These are phyloP conservation scores for Amyelois transitella DNA, from an alignment of 1,140 invertebrate species.

Conservation along the genomic window DNA sequence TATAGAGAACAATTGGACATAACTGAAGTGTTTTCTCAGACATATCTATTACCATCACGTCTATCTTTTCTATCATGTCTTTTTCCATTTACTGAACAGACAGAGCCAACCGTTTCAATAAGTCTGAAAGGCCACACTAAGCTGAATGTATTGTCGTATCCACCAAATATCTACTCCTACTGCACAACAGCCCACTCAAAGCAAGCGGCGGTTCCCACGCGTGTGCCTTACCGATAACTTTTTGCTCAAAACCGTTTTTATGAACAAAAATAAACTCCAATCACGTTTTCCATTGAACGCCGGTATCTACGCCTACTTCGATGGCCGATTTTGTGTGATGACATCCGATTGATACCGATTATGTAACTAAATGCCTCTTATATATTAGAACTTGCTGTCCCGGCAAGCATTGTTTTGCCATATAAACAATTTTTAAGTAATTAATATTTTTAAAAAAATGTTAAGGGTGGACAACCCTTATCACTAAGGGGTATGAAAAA, in stretches of 20 bases:
- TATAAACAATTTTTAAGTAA: too few species aligned
- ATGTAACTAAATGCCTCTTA: conserved; percentile 3
- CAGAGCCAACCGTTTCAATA: too few species aligned
- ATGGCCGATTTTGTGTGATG: conserved; percentile 16
- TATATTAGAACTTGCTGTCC: not conserved
- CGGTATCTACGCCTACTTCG: conserved; percentile 27
- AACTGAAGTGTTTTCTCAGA: too few species aligned
- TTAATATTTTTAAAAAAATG: too few species aligned
- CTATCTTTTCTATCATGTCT: too few species aligned
- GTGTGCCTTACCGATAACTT: conserved; percentile 65
- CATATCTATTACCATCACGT: too few species aligned
- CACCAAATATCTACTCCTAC: not conserved
- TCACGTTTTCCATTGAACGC: conserved; percentile 65
- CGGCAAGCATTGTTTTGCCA: not conserved
- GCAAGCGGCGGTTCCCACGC: conserved; percentile 52
- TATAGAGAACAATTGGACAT: too few species aligned
- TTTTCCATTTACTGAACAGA: too few species aligned
- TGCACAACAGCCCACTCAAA: not conserved
- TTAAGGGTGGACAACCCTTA: too few species aligned
- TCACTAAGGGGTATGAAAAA: too few species aligned
- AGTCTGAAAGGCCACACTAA: too few species aligned
- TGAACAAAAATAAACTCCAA: conserved; percentile 51
- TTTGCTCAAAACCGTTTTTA: conserved; percentile 56
- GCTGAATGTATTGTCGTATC: too few species aligned
- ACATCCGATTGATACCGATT: conserved; percentile 8